Percentiles rank a stretch among this genome's conserved stretches.
phyloP scores from a whole-genome alignment of 37 sponge, comb jelly and placozoan species.

The Chondrilla cf. caribensis region DNA sequence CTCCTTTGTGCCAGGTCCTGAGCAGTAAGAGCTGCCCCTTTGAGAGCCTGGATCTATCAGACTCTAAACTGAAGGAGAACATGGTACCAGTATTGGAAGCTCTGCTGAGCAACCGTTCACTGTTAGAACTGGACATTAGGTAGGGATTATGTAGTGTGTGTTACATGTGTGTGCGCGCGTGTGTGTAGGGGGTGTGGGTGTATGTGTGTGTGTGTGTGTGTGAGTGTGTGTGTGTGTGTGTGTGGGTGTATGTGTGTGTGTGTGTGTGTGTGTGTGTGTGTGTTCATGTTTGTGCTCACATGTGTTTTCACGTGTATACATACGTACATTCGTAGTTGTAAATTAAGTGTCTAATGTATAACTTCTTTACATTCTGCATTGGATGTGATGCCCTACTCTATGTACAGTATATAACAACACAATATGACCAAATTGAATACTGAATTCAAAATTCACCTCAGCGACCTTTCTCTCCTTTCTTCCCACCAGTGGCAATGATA shows the following conservation, averaged over 20 bases:
- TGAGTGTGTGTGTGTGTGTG: neutral
- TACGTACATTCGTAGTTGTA: neutral
- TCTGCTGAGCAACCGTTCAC: conserved; percentile 42
- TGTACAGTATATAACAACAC: no score
- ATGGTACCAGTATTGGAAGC: conserved; percentile 38
- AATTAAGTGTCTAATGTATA: neutral
- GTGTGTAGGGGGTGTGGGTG: no score
- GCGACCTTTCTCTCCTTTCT: no score
- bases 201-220: no score
- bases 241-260: neutral
- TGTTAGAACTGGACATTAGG: conserved; percentile 65
- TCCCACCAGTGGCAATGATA: conserved; percentile 66
- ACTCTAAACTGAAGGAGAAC: conserved; percentile 61
- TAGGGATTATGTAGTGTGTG: conserved; percentile 9
- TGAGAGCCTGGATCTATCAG: conserved; percentile 36
- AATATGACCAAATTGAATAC: no score
- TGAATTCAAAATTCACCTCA: no score
- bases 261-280: no score
- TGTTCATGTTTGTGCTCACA: no score
- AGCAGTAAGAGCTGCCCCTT: conserved; percentile 41
- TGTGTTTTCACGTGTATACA: neutral
- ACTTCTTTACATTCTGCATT: no score
- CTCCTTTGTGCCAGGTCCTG: conserved; percentile 28
- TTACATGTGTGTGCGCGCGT: neutral
- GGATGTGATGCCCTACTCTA: no score